These are phyloP conservation scores for Gonioctena quinquepunctata DNA, from an alignment of 1,140 invertebrate species.

Conservation along the genomic window DNA sequence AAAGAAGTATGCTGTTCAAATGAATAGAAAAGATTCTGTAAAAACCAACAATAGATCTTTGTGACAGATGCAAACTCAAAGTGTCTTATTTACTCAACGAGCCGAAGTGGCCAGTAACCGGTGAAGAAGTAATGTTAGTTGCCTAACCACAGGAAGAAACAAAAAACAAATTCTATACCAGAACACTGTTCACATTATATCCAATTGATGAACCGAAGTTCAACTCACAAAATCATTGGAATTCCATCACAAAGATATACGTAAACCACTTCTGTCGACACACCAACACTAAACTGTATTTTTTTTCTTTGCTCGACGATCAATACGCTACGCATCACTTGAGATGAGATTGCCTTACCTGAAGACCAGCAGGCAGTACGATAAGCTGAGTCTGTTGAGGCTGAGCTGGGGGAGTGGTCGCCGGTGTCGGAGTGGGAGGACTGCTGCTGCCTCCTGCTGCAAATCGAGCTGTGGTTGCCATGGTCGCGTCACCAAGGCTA, in stretches of 20 bases:
- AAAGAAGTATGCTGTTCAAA: too few species aligned
- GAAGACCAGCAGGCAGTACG: slow-evolving; percentile 55
- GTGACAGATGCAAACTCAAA: too few species aligned
- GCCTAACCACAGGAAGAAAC: too few species aligned
- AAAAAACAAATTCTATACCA: too few species aligned
- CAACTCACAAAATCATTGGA: too few species aligned
- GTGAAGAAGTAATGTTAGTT: too few species aligned
- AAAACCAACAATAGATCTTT: too few species aligned
- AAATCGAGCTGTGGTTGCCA: slow-evolving; percentile 56
- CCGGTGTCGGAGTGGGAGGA: slow-evolving; percentile 51
- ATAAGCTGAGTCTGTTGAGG: slow-evolving; percentile 52
- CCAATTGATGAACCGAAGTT: too few species aligned
- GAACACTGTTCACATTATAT: too few species aligned
- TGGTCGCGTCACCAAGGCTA: slow-evolving; percentile 52
- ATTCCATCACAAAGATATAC: not conserved
- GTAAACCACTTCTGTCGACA: not conserved
- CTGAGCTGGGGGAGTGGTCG: slow-evolving; percentile 50
- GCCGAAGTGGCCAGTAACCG: too few species aligned
- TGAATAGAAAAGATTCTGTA: too few species aligned
- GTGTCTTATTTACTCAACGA: too few species aligned
- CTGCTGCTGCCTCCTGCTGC: slow-evolving; percentile 50
- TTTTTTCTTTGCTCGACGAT: not conserved
- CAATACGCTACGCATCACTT: slow-evolving; percentile 2
- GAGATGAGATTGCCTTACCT: slow-evolving; percentile 43
- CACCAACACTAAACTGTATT: not conserved